A percentile compares a stretch with the other conserved stretches of the same genome.
Evolutionary conservation across 2,113 vertebrate species (phyloP).

Genomic region (Misgurnus anguillicaudatus): DNA sequence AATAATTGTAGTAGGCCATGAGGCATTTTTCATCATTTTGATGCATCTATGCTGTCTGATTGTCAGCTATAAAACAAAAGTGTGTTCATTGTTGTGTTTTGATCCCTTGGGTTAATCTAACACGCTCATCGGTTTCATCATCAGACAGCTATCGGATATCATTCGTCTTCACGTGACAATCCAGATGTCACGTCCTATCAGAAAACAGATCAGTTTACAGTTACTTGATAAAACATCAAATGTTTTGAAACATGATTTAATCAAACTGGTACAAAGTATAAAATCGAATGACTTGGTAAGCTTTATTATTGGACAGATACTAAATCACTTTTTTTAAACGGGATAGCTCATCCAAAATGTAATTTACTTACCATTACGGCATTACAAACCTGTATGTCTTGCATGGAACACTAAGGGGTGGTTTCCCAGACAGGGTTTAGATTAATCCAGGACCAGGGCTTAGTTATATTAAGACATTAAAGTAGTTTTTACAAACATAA

Average conservation of each 20-base stretch:
- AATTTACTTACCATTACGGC: no score
- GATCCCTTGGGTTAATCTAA: slow-evolving; percentile 15
- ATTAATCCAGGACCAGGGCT: no score
- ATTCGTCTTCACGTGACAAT: slow-evolving; percentile 14
- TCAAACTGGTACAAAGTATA: no score
- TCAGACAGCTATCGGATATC: slow-evolving; percentile 11
- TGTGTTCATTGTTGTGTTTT: slow-evolving; percentile 8
- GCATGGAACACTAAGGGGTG: no score
- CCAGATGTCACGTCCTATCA: not conserved
- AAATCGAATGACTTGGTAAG: no score
- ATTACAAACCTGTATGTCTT: no score
- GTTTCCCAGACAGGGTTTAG: no score
- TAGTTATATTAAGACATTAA: no score
- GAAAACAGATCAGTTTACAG: not conserved
- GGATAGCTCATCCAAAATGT: no score
- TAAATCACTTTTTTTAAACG: no score
- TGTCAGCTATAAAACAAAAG: slow-evolving; percentile 11
- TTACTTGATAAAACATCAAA: not conserved
- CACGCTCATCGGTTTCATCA: not conserved
- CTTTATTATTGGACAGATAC: no score
- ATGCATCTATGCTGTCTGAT: not conserved
- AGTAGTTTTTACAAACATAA: no score
- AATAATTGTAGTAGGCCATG: not conserved
- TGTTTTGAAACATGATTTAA: not conserved
- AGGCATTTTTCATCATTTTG: slow-evolving; percentile 34